These are phyloP conservation scores for Clarias macrocephalus DNA, from an alignment of 2,113 vertebrate species.

Conservation along the genomic window DNA sequence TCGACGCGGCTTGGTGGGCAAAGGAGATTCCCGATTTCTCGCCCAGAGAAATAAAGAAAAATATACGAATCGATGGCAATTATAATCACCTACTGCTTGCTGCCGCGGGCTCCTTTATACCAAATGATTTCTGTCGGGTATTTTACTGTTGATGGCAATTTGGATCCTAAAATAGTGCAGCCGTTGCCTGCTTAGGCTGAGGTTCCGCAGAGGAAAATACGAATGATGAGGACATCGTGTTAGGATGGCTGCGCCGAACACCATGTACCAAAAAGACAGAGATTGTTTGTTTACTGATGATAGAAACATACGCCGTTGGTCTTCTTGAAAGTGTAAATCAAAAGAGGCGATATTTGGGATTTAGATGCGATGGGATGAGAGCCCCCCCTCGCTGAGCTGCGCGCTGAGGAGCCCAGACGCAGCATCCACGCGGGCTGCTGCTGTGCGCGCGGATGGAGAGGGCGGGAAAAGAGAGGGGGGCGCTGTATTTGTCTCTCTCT, in stretches of 20 bases:
- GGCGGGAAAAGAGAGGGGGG: conserved; percentile 40
- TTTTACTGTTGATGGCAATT: conserved; percentile 40
- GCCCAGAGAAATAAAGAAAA: conserved; percentile 31
- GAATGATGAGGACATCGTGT: conserved; percentile 50
- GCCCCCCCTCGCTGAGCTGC: conserved; percentile 59
- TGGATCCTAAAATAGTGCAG: conserved; percentile 55
- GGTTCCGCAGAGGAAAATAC: conserved; percentile 55
- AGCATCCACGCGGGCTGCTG: conserved; percentile 67
- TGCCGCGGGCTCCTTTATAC: conserved; percentile 29
- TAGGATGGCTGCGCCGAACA: conserved; percentile 45
- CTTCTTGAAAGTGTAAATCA: conserved; percentile 49
- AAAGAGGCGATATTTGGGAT: conserved; percentile 69
- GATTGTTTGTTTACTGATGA: conserved; percentile 18
- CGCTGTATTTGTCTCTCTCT: conserved; percentile 27
- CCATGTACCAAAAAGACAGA: conserved; percentile 18
- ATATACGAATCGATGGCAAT: conserved; percentile 26
- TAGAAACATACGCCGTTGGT: conserved; percentile 30
- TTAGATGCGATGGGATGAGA: conserved; percentile 65
- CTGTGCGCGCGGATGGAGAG: conserved; percentile 53
- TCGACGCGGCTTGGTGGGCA: conserved; percentile 50
- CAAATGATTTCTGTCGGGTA: conserved; percentile 14
- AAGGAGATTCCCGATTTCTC: conserved; percentile 51
- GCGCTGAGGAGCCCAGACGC: conserved; percentile 70
- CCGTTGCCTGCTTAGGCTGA: conserved; percentile 53
- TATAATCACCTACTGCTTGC: conserved; percentile 40